These are phyloP conservation scores for Adoxophyes honmai DNA, from an alignment of 1,140 invertebrate genomes.

Conservation along the genomic window DNA sequence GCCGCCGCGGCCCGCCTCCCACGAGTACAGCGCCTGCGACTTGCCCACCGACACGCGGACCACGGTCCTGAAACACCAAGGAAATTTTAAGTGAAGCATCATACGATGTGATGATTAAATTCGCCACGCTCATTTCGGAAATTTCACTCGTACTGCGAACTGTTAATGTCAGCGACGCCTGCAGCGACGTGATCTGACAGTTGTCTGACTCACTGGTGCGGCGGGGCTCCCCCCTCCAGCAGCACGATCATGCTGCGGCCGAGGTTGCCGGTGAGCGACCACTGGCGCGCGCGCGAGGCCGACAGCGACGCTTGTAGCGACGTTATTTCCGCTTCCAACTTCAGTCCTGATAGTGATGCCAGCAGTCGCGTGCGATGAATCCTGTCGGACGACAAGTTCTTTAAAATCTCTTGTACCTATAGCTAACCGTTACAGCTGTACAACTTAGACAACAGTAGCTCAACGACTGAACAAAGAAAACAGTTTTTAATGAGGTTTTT, in stretches of 20 bases:
- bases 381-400: constrained; percentile 80
- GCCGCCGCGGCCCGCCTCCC: constrained; percentile 85
- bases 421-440: too few species aligned
- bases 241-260: constrained; percentile 95
- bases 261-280: constrained; percentile 92
- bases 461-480: too few species aligned
- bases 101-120: too few species aligned
- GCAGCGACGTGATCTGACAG: neutral
- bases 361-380: constrained; percentile 92
- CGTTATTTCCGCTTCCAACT: constrained; percentile 93
- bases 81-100: too few species aligned
- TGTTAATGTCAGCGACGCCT: too few species aligned
- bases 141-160: too few species aligned
- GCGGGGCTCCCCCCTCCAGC: constrained; percentile 92
- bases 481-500: too few species aligned
- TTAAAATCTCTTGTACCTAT: too few species aligned
- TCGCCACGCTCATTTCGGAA: too few species aligned
- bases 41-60: constrained; percentile 95
- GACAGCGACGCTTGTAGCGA: constrained; percentile 88
- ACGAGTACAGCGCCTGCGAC: constrained; percentile 94
- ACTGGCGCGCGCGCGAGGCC: constrained; percentile 91
- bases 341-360: constrained; percentile 94
- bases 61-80: constrained; percentile 86
- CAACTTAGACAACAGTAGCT: too few species aligned
- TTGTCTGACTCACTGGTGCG: constrained; percentile 85